phyloP scores from a whole-genome alignment of 2,888 invertebrate genomes.

The Dilophus febrilis region DNA sequence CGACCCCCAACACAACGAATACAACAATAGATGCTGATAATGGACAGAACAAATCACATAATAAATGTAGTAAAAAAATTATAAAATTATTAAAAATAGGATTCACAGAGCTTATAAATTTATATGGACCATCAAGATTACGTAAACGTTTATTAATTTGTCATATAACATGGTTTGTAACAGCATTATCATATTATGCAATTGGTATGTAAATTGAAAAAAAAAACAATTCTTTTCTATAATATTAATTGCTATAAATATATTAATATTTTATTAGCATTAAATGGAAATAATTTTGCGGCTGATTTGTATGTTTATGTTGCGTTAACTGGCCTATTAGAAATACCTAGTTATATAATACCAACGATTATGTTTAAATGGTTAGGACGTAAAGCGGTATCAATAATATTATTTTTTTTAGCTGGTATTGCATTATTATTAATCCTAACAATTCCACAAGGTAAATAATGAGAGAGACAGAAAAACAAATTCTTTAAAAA shows the following conservation, averaged over 20 bases:
- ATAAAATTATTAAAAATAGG: not conserved
- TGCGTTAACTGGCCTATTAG: conserved; percentile 1
- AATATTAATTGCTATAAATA: not conserved
- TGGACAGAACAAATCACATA: not conserved
- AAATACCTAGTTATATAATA: conserved; percentile 1
- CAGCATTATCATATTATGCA: conserved; percentile 1
- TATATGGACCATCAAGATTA: not conserved
- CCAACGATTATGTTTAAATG: not conserved
- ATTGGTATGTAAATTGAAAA: not conserved
- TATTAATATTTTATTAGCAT: conserved; percentile 1
- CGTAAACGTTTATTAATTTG: conserved; percentile 1
- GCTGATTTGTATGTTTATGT: conserved; percentile 2
- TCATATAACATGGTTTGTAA: not conserved
- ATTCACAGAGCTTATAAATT: not conserved
- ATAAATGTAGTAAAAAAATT: not conserved
- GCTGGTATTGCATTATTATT: not conserved
- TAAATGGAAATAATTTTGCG: conserved; percentile 3
- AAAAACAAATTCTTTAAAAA: too few relatives aligned
- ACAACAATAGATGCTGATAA: too few relatives aligned
- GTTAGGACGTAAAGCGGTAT: not conserved
- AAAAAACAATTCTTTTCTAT: too few relatives aligned
- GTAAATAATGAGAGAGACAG: too few relatives aligned
- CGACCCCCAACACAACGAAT: too few relatives aligned
- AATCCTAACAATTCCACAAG: not conserved
- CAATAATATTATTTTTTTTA: not conserved